Evolutionary conservation across 2,113 vertebrate species (phyloP), one percentile per base, ranked within the genome.

Genomic region (Vulpes vulpes): DNA sequence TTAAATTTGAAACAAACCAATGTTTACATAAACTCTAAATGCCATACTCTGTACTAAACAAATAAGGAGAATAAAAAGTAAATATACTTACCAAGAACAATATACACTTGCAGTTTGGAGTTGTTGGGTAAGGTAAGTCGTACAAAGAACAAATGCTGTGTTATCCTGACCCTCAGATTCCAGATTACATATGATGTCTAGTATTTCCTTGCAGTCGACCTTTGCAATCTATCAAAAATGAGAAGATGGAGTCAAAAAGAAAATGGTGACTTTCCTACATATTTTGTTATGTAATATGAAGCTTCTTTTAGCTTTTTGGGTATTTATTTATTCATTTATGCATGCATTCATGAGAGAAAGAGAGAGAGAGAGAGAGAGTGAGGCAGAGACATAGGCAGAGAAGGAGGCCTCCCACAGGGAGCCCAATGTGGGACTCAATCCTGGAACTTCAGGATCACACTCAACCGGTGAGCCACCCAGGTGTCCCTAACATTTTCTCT

Each of bases 121-220:
- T 97, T 99, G 99, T 97, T 99, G 99, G 60, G 99, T 99, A 97
- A 99, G 99, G 95, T 99, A 99, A 0, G 99, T 99, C 73, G 99
- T 99, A 98, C 99, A 99, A 97, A 99, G 99, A 98, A 99, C 99
- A 98, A 99, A 99, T 4, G 99, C 99, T 67, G 99, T 99, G 38
- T 99, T 99, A 98, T 99, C 99, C 98, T 99, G 99, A n/a, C 99
- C 99, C 95, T 99, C 99, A 0, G 99, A 99, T 97, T 99, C 99
- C 98, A 99, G 98, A 97, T 99, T 99, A 98, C 99, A 99, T 82
- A 99, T 99, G 96, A 99, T 99, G 97, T 99, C 99, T 96, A 99
- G 98, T 3, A 99, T 98, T 94, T 99, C 99, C 97, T 99, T 99
- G 95, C 99, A 99, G 98, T 99, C 99, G 80, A 99, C 99, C 95